Conservation (phyloP, 2,888 invertebrate species). For the Cerastis leucographa region DNA sequence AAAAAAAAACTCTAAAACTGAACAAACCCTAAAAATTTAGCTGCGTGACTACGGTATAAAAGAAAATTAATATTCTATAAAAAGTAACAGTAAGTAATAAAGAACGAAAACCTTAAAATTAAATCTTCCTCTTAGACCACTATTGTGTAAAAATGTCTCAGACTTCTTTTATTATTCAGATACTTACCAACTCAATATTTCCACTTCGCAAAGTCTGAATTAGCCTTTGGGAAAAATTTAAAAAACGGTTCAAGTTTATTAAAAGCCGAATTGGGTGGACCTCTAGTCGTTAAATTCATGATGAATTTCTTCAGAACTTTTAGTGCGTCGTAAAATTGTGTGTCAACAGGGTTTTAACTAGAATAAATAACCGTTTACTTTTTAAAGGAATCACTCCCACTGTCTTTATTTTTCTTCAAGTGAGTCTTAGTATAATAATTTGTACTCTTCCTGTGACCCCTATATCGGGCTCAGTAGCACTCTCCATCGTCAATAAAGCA, state of each 20-base stretch:
- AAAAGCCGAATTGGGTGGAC: conserved; percentile 49
- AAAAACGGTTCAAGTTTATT: conserved; percentile 58
- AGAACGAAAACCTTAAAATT: conserved; percentile 31
- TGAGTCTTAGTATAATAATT: background rate
- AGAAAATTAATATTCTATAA: conserved; percentile 14
- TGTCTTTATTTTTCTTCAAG: background rate
- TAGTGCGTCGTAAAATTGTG: conserved; percentile 41
- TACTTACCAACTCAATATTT: conserved; percentile 65
- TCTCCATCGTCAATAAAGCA: background rate
- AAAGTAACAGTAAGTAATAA: conserved; percentile 17
- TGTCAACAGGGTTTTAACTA: conserved; percentile 36
- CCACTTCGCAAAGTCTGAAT: conserved; percentile 60
- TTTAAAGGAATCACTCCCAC: background rate
- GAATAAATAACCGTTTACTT: conserved; percentile 5
- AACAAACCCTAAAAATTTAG: background rate
- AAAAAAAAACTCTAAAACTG: too few relatives aligned
- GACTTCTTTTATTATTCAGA: conserved; percentile 61
- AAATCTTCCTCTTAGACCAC: conserved; percentile 35
- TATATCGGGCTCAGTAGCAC: background rate
- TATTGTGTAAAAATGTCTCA: conserved; percentile 56
- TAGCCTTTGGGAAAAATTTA: conserved; percentile 54
- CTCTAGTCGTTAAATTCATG: conserved; percentile 47
- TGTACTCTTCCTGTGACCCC: background rate
- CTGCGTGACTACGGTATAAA: background rate
- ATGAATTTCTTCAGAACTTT: conserved; percentile 52